Conservation (phyloP, 2,888 invertebrate species). For the Drosophila macrospina region DNA sequence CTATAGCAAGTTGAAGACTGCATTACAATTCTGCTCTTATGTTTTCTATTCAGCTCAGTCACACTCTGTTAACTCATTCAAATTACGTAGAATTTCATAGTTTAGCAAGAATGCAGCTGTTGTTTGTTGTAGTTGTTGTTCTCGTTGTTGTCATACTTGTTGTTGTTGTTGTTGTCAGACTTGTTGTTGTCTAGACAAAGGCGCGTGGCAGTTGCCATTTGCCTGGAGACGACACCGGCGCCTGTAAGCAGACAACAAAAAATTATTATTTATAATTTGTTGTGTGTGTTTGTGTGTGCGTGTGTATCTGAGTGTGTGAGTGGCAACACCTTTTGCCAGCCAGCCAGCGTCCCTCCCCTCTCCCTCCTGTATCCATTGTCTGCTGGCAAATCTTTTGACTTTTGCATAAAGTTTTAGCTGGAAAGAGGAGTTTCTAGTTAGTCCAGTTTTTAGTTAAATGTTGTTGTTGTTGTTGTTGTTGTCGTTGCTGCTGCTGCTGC, state of each 20-base stretch:
- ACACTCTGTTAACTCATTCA: background rate
- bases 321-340: slow-evolving; percentile 49
- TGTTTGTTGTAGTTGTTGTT: background rate
- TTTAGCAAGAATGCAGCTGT: background rate
- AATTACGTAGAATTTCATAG: background rate
- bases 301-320: slow-evolving; percentile 25
- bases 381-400: slow-evolving; percentile 55
- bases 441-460: slow-evolving; percentile 24
- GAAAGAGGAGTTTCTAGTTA: slow-evolving; percentile 14
- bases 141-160: background rate
- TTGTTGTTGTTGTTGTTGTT: slow-evolving; percentile 16
- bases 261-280: slow-evolving; percentile 79
- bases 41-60: background rate
- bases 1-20: too few species aligned
- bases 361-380: slow-evolving; percentile 35
- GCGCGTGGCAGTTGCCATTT: slow-evolving; percentile 59
- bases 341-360: too few species aligned
- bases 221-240: slow-evolving; percentile 63
- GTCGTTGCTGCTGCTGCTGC: slow-evolving; percentile 35
- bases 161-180: slow-evolving; percentile 4
- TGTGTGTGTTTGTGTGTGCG: slow-evolving; percentile 25
- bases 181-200: slow-evolving; percentile 48
- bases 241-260: slow-evolving; percentile 61
- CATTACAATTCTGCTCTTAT: too few species aligned
- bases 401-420: slow-evolving; percentile 44